Evolutionary conservation across 2,797 vertebrate genomes (phyloP), one percentile per base, ranked within the genome.

Genomic region (Liasis olivaceus): DNA sequence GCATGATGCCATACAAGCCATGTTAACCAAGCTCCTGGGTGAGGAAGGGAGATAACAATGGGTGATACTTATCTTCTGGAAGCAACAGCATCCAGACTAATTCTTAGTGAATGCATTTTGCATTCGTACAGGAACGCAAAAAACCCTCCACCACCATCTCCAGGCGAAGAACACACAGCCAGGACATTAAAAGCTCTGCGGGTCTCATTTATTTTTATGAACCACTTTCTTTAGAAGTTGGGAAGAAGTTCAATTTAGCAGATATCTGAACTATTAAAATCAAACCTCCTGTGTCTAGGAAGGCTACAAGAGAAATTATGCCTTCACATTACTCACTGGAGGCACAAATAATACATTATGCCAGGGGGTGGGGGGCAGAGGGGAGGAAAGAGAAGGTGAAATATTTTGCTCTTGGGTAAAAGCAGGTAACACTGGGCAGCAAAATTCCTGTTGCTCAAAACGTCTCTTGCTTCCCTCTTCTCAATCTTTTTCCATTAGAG

Each of bases 181-280:
- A 87, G n/a, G 66, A 59, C 36, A n/a, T 31, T 22, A 77, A 77
- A n/a, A 93, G 51, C 86, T 93, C 86, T 47, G 4, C 11, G 31
- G 47, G 66, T n/a, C 87, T 81, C 56, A 87, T 86, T 93, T 85
- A n/a, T 88, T 89, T 87, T 69, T 64, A 62, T 77, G 63, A 28
- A 15, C 17, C 59, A 58, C 63, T 59, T 92, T 60, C 81, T 36
- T 58, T 22, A 88, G 62, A 91, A 85, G 26, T 42, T 93, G 91
- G 92, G 7, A 1, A 85, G 87, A 93, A 90, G 90, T 91, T 89
- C 66, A 8, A 12, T 91, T 95, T 90, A 14, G 93, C 90, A 85
- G 64, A 92, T 89, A 88, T 93, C 94, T 91, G 93, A 85, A 91
- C 86, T 72, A 85, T 94, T 95, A 94, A 88, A 87, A 91, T 92